phyloP scores from a whole-genome alignment of 2,888 invertebrate genomes.

The Uloborus plumipes region DNA sequence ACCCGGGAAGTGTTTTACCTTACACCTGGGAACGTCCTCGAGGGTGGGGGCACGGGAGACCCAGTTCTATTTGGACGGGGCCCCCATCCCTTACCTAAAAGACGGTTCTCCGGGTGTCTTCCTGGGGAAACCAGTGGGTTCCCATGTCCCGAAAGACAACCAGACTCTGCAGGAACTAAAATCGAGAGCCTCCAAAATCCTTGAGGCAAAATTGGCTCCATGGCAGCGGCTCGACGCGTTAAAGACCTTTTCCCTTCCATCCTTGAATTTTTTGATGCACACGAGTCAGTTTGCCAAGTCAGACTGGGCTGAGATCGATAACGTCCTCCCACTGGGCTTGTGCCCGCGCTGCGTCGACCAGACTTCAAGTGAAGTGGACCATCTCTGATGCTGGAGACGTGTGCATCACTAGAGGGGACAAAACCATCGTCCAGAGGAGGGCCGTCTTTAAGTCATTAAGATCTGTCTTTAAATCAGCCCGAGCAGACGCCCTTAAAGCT shows the following conservation, averaged over 20 bases:
- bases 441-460: not conserved
- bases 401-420: not conserved
- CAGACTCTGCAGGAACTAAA: not conserved
- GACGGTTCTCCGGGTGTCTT: not conserved
- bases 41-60: not conserved
- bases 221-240: not conserved
- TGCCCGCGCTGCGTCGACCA: not conserved
- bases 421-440: not conserved
- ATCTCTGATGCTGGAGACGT: not conserved
- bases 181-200: not conserved
- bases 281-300: not conserved
- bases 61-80: not conserved
- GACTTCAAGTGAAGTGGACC: not conserved
- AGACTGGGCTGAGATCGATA: not conserved
- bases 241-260: not conserved
- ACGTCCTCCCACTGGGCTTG: not conserved
- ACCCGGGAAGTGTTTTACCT: not conserved
- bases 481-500: not conserved
- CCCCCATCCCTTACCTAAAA: not conserved
- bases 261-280: not conserved
- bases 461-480: not conserved
- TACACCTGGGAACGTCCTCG: not conserved
- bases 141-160: not conserved
- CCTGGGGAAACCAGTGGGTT: not conserved
- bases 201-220: not conserved